Evolutionary conservation across 2,113 vertebrate genomes (phyloP), one percentile per base, ranked within the genome.

Genomic region (Oreochromis tanganicae): DNA sequence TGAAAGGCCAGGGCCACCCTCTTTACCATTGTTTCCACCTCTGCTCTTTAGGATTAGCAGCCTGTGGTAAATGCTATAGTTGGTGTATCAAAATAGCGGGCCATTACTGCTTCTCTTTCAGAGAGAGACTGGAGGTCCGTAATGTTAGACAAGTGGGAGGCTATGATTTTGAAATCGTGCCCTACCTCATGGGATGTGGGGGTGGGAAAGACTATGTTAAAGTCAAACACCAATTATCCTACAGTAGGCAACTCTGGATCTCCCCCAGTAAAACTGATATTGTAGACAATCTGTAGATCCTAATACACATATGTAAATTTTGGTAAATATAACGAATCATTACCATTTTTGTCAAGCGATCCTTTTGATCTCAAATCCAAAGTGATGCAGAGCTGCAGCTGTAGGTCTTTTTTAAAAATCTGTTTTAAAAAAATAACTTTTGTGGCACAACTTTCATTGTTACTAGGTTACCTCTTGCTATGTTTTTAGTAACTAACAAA

Each of bases 171-270:
- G 83, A 88, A 88, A 91, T 7, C 3, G 24, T 86, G 63, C 27
- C 63, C 75, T 73, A 80, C 82, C 90, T 91, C 80, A 48, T 85
- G 83, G 88, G 92, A 91, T 85, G 90, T 55, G 88, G 66, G 90
- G 88, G 91, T 87, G 90, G 89, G 24, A 88, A 83, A 89, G 83
- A 78, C 78, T 84, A 88, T 79, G 86, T 82, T 87, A 29, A 83
- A 94, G 91, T 96, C 92, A 95, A 96, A 94, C 85, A 81, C 88
- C 93, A 95, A 93, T 95, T 95, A 78, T 50, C 73, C 46, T 78
- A 94, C 82, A 84, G 85, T 50, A 91, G 83, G 83, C 87, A 92
- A 88, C 88, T 93, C 21, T 86, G 52, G 73, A 92, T 89, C 85
- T 92, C 91, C 59, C 13, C 7, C 38, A 83, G 84, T 9, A 3